These are phyloP conservation scores for Thamnophis elegans DNA, from an alignment of 2,797 vertebrate genomes.

Conservation along the genomic window DNA sequence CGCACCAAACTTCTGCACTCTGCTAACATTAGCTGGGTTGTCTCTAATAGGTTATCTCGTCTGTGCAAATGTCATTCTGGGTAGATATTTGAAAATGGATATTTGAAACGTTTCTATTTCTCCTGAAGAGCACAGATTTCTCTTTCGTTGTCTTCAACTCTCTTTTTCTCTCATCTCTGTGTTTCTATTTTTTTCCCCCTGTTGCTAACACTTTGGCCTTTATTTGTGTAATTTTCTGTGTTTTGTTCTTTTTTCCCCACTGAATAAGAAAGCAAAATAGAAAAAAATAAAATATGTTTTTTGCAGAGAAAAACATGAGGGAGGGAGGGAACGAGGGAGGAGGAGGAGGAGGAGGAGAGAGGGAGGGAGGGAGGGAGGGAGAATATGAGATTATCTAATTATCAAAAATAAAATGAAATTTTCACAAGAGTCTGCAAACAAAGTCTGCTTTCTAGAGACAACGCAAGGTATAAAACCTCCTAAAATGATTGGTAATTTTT, in stretches of 20 bases:
- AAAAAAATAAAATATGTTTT: slow-evolving; percentile 1
- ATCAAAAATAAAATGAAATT: slow-evolving; percentile 13
- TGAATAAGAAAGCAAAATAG: background rate
- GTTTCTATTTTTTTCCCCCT: background rate
- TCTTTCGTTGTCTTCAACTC: background rate
- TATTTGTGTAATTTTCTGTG: background rate
- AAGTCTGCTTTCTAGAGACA: slow-evolving; percentile 20
- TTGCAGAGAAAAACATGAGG: slow-evolving; percentile 23
- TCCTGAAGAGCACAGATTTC: background rate
- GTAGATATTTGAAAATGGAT: background rate
- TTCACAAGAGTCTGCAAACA: background rate
- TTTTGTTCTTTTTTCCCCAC: background rate
- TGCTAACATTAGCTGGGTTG: background rate
- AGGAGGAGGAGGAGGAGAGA: slow-evolving; percentile 1
- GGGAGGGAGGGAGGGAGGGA: background rate
- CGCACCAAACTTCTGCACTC: background rate
- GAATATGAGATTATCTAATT: background rate
- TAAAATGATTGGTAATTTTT: slow-evolving; percentile 39
- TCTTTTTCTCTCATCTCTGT: background rate
- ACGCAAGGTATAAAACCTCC: background rate
- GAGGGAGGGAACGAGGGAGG: background rate
- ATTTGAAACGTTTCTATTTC: background rate
- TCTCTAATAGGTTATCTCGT: background rate
- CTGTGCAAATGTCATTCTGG: background rate
- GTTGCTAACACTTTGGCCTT: background rate